A percentile compares a stretch with the other conserved stretches of the same genome.
phyloP scores from a whole-genome alignment of 2,113 vertebrate genomes.

The Mohoua ochrocephala region DNA sequence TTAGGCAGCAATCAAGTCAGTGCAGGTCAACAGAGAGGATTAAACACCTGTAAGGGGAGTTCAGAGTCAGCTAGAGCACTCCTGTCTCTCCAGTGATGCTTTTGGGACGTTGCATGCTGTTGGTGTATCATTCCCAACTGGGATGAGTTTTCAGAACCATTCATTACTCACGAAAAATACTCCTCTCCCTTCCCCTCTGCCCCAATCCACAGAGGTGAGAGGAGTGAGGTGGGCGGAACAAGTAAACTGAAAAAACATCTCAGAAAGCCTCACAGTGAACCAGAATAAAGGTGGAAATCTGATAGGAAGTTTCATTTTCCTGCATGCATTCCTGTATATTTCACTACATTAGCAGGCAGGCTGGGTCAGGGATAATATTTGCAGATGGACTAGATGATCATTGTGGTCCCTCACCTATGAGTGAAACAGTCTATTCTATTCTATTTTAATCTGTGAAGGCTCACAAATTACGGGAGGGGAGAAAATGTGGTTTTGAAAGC shows the following conservation, averaged over 20 bases:
- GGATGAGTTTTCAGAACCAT: background rate
- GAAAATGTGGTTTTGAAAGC: background rate
- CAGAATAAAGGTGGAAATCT: background rate
- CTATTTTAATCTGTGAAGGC: background rate
- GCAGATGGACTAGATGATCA: too few relatives aligned
- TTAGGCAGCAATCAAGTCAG: background rate
- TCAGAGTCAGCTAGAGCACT: background rate
- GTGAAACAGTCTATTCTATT: background rate
- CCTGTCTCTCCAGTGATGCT: background rate
- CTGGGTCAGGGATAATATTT: background rate
- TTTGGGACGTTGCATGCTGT: fast-evolving
- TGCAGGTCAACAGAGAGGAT: background rate
- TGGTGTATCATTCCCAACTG: background rate
- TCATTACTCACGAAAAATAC: background rate
- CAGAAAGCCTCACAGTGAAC: background rate
- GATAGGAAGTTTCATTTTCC: background rate
- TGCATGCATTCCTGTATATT: background rate
- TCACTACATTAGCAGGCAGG: background rate
- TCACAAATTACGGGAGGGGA: background rate
- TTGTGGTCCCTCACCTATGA: background rate
- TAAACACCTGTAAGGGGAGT: background rate
- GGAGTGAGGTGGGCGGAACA: fast-evolving
- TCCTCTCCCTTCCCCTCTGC: background rate
- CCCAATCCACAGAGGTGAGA: background rate
- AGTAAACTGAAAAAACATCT: background rate